Percentiles rank a stretch among this genome's conserved stretches.
phyloP scores from a whole-genome alignment of 2,113 vertebrate species.

The Xiphophorus couchianus region DNA sequence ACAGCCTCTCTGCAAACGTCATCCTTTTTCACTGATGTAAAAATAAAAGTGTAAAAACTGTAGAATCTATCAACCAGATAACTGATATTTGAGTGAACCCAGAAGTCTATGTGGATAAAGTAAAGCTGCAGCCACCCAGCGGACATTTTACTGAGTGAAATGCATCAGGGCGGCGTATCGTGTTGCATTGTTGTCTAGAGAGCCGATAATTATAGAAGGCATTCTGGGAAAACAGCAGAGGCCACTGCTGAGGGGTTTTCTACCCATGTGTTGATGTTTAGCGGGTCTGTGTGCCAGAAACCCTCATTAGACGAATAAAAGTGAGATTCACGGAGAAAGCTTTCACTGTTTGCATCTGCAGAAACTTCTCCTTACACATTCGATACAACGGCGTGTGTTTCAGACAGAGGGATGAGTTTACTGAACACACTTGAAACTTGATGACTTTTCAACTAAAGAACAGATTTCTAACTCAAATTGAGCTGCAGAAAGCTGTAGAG shows the following conservation, averaged over 20 bases:
- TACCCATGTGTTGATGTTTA: not conserved
- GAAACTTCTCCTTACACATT: constrained; percentile 8
- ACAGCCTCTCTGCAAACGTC: not conserved
- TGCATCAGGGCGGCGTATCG: not conserved
- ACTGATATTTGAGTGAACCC: not conserved
- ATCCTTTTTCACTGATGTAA: not conserved
- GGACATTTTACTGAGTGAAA: not conserved
- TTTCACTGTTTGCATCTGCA: not conserved
- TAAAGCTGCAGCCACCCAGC: not conserved
- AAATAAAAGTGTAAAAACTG: no score
- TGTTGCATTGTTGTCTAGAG: not conserved
- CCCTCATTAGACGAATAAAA: constrained; percentile 41
- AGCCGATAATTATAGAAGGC: constrained; percentile 12
- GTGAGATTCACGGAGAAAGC: constrained; percentile 38
- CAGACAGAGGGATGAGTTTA: not conserved
- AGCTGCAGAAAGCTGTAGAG: not conserved
- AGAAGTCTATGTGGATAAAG: not conserved
- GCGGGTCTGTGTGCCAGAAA: not conserved
- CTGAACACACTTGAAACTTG: not conserved
- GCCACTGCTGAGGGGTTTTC: not conserved
- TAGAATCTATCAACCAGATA: not conserved
- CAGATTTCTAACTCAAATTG: not conserved
- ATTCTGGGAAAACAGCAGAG: constrained; percentile 17
- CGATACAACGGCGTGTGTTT: not conserved
- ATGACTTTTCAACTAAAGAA: not conserved